A percentile compares a stretch with the other conserved stretches of the same genome.
Conservation (phyloP, 1,140 invertebrate species). For the Maconellicoccus hirsutus region DNA sequence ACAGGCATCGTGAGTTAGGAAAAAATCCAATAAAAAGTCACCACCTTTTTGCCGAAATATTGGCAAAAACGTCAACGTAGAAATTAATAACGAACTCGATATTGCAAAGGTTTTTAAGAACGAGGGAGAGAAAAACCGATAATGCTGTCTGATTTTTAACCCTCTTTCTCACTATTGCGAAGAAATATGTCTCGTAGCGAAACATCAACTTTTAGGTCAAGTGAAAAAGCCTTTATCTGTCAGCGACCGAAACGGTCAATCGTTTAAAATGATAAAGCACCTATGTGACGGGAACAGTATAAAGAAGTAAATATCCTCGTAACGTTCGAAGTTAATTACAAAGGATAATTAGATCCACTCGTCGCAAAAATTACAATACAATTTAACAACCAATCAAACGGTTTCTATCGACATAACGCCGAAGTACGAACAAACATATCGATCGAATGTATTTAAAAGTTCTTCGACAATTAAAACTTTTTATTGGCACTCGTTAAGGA, state of each 20-base stretch:
- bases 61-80: too few relatives aligned
- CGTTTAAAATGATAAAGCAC: slow-evolving; percentile 1
- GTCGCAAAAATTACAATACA: not conserved
- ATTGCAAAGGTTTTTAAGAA: too few relatives aligned
- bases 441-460: not conserved
- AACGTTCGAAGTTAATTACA: not conserved
- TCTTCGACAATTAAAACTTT: not conserved
- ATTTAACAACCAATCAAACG: not conserved
- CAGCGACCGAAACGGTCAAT: not conserved
- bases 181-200: not conserved
- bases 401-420: too few relatives aligned
- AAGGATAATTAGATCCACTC: too few relatives aligned
- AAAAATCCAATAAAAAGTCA: too few relatives aligned
- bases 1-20: too few relatives aligned
- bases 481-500: not conserved
- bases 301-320: not conserved
- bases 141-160: not conserved
- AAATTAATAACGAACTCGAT: too few relatives aligned
- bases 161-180: not conserved
- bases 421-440: too few relatives aligned
- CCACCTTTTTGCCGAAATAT: too few relatives aligned
- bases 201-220: slow-evolving; percentile 1
- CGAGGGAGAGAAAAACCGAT: too few relatives aligned
- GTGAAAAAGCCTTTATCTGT: not conserved
- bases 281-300: not conserved